A percentile compares a stretch with the other conserved stretches of the same genome.
These are phyloP conservation scores for Carassius auratus DNA, from an alignment of 2,113 vertebrate species.

Conservation along the genomic window DNA sequence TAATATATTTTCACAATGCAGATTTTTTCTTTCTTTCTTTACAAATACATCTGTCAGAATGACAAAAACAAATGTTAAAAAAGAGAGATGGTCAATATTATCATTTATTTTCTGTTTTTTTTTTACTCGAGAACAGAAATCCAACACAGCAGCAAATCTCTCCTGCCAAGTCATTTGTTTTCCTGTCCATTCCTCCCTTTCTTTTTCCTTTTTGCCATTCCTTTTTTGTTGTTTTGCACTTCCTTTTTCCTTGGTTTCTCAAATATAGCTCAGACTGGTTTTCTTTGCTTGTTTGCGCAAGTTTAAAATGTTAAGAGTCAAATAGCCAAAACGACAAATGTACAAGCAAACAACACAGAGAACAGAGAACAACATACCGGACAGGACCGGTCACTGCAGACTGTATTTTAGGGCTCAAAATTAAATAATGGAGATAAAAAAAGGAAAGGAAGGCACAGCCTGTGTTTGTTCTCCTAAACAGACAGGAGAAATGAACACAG, in stretches of 20 bases:
- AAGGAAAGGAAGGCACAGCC: too few relatives aligned
- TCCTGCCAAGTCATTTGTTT: constrained; percentile 45
- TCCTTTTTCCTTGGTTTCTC: constrained; percentile 22
- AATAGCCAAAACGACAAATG: constrained; percentile 34
- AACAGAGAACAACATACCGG: too few relatives aligned
- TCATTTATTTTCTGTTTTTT: neutral
- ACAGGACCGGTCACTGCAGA: neutral
- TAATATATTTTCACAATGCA: neutral
- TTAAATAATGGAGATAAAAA: neutral
- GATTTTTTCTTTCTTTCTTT: neutral
- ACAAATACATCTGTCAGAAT: neutral
- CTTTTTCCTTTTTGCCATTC: constrained; percentile 12
- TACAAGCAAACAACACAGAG: constrained; percentile 12
- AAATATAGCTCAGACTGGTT: constrained; percentile 39
- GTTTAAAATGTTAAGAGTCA: constrained; percentile 37
- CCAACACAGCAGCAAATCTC: neutral
- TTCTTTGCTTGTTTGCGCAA: constrained; percentile 22
- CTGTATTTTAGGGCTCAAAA: constrained; percentile 5
- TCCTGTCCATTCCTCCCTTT: constrained; percentile 12
- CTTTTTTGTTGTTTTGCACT: constrained; percentile 21
- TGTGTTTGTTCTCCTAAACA: neutral
- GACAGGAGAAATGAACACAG: constrained; percentile 29
- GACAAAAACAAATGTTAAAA: neutral
- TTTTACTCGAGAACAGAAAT: constrained; percentile 21
- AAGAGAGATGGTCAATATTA: too few relatives aligned